Evolutionary conservation across 2,797 vertebrate genomes (phyloP), one percentile per base, ranked within the genome.

Genomic region (Ctenopoma kingsleyae): DNA sequence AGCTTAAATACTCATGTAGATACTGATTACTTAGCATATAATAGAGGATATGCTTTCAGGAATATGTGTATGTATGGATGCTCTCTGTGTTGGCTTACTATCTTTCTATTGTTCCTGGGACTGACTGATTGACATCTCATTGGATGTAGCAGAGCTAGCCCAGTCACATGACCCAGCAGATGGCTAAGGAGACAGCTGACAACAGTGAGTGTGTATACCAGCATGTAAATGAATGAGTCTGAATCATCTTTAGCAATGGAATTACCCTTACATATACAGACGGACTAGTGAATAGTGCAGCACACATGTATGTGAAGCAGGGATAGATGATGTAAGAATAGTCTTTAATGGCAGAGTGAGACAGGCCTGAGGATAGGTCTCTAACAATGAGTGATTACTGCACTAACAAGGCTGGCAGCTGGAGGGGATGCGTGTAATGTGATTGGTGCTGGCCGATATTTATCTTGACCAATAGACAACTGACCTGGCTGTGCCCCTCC

Each of bases 91-190:
- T 11, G 16, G 27, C 41, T 58, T 30, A 17, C 43, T 68, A 43
- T 41, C 30, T 75, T 71, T 77, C 86, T 71, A 57, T 89, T 91
- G 86, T 90, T 88, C 80, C 52, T n/a, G 51, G 48, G 38, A 68
- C 60, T 96, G 96, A 97, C 96, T 97, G 96, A 97, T 96, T 96
- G 97, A 97, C 93, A 93, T 90, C 93, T 93, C 91, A 90, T 89
- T 84, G 87, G 92, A 91, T 93, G 94, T 93, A 93, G 94, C 94
- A 93, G 93, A 87, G 92, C 92, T 87, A 64, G 55, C 89, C 73
- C 79, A 89, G 83, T 94, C 94, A 93, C 87, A 89, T 94, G 95
- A 95, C 91, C 91, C 80, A 88, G 93, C 96, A 98, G 96, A 97
- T 97, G 96, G 96, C 87, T 89, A 89, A 67, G 84, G 79, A 85